phyloP scores from a whole-genome alignment of 2,888 invertebrate genomes.

The Stenodera caucasica region DNA sequence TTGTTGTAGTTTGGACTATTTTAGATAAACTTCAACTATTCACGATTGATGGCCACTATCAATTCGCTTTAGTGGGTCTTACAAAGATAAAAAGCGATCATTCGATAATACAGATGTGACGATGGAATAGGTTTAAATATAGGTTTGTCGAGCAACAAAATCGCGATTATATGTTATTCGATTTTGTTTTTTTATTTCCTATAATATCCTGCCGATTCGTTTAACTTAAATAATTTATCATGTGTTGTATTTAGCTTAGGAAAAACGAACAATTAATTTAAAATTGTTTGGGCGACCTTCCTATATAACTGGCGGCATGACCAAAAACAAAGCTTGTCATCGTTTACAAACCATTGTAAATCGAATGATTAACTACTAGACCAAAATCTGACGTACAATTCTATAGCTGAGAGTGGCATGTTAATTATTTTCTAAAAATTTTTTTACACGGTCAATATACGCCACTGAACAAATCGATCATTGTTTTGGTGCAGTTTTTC shows the following conservation, averaged over 20 bases:
- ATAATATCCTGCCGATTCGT: constrained; percentile 8
- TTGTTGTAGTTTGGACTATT: no score
- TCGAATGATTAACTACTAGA: constrained; percentile 26
- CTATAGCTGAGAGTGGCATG: constrained; percentile 23
- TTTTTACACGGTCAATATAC: constrained; percentile 12
- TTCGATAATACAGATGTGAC: no score
- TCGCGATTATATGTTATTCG: neutral
- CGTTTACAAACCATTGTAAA: constrained; percentile 24
- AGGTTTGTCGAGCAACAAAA: neutral
- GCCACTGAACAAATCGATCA: constrained; percentile 13
- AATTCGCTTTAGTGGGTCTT: no score
- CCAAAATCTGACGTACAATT: constrained; percentile 21
- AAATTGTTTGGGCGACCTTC: constrained; percentile 23
- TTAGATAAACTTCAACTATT: no score
- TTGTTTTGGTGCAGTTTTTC: constrained; percentile 14
- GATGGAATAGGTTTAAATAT: no score
- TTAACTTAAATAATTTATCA: constrained; percentile 16
- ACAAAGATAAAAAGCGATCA: no score
- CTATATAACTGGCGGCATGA: constrained; percentile 16
- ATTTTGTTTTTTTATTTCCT: neutral
- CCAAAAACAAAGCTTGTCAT: constrained; percentile 26
- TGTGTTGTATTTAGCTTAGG: constrained; percentile 20
- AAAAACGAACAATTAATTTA: constrained; percentile 25
- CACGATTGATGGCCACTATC: no score
- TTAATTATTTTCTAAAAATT: constrained; percentile 23